These are phyloP conservation scores for Momotus momota DNA, from an alignment of 2,797 vertebrate genomes.

Conservation along the genomic window DNA sequence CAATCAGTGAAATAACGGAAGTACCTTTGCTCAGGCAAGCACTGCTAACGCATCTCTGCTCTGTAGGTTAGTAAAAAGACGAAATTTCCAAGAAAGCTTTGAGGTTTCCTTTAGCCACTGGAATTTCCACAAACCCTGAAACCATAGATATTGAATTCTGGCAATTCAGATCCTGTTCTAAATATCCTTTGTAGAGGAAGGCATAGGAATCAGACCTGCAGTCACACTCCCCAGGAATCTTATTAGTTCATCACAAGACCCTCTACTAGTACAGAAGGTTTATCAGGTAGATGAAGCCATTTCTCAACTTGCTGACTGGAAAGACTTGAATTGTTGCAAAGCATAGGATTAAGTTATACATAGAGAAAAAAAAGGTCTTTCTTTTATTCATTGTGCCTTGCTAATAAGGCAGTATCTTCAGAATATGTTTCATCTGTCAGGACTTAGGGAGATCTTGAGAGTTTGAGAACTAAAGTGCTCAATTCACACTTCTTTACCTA, in stretches of 20 bases:
- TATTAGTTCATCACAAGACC: neutral
- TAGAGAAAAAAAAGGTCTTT: too few relatives aligned
- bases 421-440: neutral
- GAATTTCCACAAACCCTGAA: neutral
- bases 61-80: neutral
- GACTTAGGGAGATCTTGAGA: neutral
- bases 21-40: too few relatives aligned
- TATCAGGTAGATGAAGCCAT: neutral
- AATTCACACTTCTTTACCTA: neutral
- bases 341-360: neutral
- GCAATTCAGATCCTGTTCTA: neutral
- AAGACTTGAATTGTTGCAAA: neutral
- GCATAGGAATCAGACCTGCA: neutral
- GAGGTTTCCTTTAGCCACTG: neutral
- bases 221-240: neutral
- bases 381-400: neutral
- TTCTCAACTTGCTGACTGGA: neutral
- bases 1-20: neutral
- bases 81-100: neutral
- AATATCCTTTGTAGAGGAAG: neutral
- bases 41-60: neutral
- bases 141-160: neutral
- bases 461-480: neutral
- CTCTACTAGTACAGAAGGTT: neutral
- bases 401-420: neutral